Base-by-base conservation (phyloP, 2,113 vertebrate species). In the Neogale vison region DNA sequence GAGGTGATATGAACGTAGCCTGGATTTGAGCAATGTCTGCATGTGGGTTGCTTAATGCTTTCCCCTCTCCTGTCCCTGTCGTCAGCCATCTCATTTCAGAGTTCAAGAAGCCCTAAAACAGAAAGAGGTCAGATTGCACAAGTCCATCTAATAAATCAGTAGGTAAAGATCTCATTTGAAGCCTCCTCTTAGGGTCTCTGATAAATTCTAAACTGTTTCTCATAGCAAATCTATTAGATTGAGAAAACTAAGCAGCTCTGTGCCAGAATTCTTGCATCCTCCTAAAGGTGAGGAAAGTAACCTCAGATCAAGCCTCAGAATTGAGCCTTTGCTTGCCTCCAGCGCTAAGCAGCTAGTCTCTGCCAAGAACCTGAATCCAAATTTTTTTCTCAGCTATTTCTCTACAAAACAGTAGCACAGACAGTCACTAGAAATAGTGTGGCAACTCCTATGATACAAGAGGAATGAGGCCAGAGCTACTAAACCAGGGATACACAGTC, bases 191-290 rank as follows among this genome's bases (percentile, higher is more conserved):
- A 50, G 21, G 15, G 36, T 80, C 24, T 31, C 4, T 36, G 50
- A 65, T 20, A 57, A 10, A 80, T 34, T 71, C 69, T 57, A 24
- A 20, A 65, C 55, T 65, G 26, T 57, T 52, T 92, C 45, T 88
- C 6, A 47, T 18, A 72, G 57, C 3, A 63, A 34, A 90, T 79
- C 31, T 18, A 84, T 24, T 92, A 5, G 34, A 57, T 96, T 63
- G 57, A 55, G 77, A 89, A 94, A 94, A 83, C 92, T 42, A 92
- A 84, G 83, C 18, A 63, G 42, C 26, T 94, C 52, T n/a, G 11
- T 65, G 63, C 45, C 84, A 94, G 79, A 57, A 74, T 57, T 89
- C 79, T 84, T 88, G n/a, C 39, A 80, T 93, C 83, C 39, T 93
- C 59, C 26, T 52, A 82, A 93, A 71, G 23, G 52, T 55, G 63